Evolutionary conservation across 64 coral and sea anemone species (phyloP), one percentile per base, ranked within the genome.

Genomic region (Hydrozoanthus tunicans): DNA sequence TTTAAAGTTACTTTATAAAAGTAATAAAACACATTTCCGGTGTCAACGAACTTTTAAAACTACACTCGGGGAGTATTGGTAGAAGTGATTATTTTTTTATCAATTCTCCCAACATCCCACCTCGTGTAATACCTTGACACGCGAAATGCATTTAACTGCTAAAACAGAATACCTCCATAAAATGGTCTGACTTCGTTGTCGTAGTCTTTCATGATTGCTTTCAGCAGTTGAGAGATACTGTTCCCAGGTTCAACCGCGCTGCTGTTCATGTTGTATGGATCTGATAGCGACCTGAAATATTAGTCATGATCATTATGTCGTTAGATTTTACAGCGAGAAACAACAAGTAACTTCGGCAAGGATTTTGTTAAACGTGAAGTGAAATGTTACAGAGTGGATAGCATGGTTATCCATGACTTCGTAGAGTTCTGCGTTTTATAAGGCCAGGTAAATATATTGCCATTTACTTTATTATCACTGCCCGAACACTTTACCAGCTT

Each of bases 131-230:
- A 51, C 4, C 0, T 5, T 11, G 17, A 82, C 8, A n/a, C 24
- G 60, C 3, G 7, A 24, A 8, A 27, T 58, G 53, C 9, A 17
- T 8, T 23, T 0, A 9, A 20, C 1, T 60, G 9, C 58, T 89
- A 43, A 43, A 43, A 43, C 32, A 43, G 32, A 43, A 43, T 25
- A 95, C 94, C 83, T 95, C 90, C 94, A 62, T 94, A 94, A 3
- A 43, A 43, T 43, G 32, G 32, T 43, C 32, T 43, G 32, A 43
- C 32, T 43, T 43, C 32, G 32, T 43, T 43, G 32, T 43, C 32
- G 13, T 95, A 95, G 56, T 92, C 73, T 1, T 3, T 81, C 91
- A 95, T 83, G 5, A 95, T 92, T 0, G 78, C 51, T 24, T 52
- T 82, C 0, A 95, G 51, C 32, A 92, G 15, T 4, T 59, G 72